phyloP scores from a whole-genome alignment of 30 jellyfish, hydroid and myxozoan genomes.

The Aurelia aurita region DNA sequence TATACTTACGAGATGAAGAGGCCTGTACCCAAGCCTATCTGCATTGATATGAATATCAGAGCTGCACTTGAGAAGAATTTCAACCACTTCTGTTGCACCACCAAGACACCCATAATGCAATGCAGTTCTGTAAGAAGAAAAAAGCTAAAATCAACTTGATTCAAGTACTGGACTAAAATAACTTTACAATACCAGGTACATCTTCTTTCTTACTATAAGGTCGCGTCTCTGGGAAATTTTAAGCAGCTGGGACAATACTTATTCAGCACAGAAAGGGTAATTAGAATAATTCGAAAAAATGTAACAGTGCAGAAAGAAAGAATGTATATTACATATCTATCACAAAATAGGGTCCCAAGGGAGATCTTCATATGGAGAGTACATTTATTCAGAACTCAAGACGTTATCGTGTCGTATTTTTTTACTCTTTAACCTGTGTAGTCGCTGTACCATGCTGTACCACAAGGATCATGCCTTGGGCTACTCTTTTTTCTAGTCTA shows the following conservation, averaged over 20 bases:
- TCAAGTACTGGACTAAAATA: not conserved
- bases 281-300: no score
- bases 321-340: no score
- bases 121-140: constrained; percentile 12
- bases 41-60: constrained; percentile 12
- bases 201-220: not conserved
- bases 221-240: no score
- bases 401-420: no score
- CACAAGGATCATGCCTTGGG: no score
- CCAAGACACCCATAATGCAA: constrained; percentile 48
- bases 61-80: constrained; percentile 4
- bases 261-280: no score
- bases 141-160: not conserved
- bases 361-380: not conserved
- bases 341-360: not conserved
- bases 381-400: no score
- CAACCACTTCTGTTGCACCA: constrained; percentile 21
- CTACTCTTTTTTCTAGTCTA: no score
- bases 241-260: no score
- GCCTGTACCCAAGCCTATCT: constrained; percentile 32
- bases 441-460: no score
- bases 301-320: no score
- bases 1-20: constrained; percentile 23
- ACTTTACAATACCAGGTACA: not conserved
- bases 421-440: no score